Percentiles rank a stretch among this genome's conserved stretches.
Conservation (phyloP, 2,113 vertebrate genomes). For the Aythya baeri region DNA sequence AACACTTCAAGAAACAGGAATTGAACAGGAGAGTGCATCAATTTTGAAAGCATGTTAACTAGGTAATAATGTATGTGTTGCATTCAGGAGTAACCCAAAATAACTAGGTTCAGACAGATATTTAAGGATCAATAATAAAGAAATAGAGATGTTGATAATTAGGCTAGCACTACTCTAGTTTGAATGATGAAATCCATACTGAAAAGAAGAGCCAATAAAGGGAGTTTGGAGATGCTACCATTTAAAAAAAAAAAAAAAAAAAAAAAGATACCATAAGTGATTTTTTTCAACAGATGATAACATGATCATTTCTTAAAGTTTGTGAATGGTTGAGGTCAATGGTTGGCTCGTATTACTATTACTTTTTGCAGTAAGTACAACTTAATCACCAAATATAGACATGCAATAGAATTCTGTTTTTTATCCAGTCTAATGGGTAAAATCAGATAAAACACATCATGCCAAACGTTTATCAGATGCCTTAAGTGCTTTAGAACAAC, state of each 20-base stretch:
- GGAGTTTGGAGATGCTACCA: neutral
- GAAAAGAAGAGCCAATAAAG: neutral
- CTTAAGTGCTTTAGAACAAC: neutral
- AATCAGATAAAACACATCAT: neutral
- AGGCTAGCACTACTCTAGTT: neutral
- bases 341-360: neutral
- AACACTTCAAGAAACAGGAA: neutral
- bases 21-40: neutral
- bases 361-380: neutral
- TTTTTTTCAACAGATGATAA: neutral
- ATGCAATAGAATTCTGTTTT: neutral
- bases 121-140: neutral
- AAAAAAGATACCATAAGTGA: neutral
- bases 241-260: neutral
- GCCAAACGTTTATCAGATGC: neutral
- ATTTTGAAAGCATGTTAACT: neutral
- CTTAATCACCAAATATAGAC: neutral
- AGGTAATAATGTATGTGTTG: neutral
- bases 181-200: neutral
- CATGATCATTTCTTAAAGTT: neutral
- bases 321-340: neutral
- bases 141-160: neutral
- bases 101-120: neutral
- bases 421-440: neutral
- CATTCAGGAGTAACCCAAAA: neutral